A percentile compares a stretch with the other conserved stretches of the same genome.
phyloP scores from a whole-genome alignment of 2,888 invertebrate species.

The Odontomyia ornata region DNA sequence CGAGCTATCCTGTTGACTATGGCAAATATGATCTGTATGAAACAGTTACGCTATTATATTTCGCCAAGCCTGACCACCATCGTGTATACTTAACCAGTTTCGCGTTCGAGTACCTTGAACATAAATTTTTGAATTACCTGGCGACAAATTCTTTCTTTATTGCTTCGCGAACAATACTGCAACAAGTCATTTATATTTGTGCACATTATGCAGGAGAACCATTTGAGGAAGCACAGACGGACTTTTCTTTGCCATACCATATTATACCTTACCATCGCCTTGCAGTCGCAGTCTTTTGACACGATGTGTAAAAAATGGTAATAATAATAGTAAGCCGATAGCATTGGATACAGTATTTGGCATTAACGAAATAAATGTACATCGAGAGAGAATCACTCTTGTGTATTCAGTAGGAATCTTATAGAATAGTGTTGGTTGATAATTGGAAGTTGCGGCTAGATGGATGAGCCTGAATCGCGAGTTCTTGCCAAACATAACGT shows the following conservation, averaged over 20 bases:
- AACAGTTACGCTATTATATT: conserved; percentile 36
- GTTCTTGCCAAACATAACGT: not conserved
- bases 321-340: conserved; percentile 31
- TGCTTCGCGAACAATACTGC: conserved; percentile 54
- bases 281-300: not conserved
- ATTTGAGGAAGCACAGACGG: conserved; percentile 32
- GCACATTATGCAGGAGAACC: conserved; percentile 51
- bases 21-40: conserved; percentile 32
- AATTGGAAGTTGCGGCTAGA: conserved; percentile 34
- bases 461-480: conserved; percentile 7
- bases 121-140: conserved; percentile 54
- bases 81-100: not conserved
- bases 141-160: conserved; percentile 55
- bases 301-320: conserved; percentile 22
- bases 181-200: conserved; percentile 54
- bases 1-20: conserved; percentile 20
- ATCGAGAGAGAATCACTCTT: no score
- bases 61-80: conserved; percentile 13
- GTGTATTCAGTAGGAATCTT: not conserved
- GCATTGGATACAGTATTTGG: conserved; percentile 3
- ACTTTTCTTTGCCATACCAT: not conserved
- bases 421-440: conserved; percentile 16
- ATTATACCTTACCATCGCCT: no score
- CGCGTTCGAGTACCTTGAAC: conserved; percentile 45
- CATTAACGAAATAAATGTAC: not conserved